A percentile compares a stretch with the other conserved stretches of the same genome.
Evolutionary conservation across 2,797 vertebrate species (phyloP).

Genomic region (Petrocephalus schoutedeni): DNA sequence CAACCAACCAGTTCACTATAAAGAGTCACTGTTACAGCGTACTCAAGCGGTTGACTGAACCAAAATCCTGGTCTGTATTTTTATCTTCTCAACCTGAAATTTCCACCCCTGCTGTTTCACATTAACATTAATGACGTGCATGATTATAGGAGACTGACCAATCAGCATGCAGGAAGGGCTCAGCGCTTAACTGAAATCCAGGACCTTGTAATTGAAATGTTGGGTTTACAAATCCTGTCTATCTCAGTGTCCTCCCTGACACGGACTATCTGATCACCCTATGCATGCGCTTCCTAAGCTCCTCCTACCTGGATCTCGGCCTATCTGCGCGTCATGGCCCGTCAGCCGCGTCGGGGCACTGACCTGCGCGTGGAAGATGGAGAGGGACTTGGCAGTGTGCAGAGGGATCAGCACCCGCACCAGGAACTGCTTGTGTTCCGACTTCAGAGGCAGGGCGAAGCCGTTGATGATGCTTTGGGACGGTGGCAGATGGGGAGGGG

Average conservation of each 20-base stretch:
- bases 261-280: not conserved
- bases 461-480: conserved; percentile 60
- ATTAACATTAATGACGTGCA: not conserved
- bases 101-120: not conserved
- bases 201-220: not conserved
- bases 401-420: conserved; percentile 85
- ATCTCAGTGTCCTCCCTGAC: not conserved
- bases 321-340: not conserved
- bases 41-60: not conserved
- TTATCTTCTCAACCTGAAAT: not conserved
- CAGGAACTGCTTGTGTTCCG: conserved; percentile 88
- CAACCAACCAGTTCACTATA: not conserved
- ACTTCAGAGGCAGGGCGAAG: conserved; percentile 84
- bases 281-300: not conserved
- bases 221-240: not conserved
- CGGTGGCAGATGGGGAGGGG: too few relatives aligned
- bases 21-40: not conserved
- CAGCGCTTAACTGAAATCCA: not conserved
- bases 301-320: conserved; percentile 18
- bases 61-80: not conserved
- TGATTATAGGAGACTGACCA: not conserved
- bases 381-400: conserved; percentile 85
- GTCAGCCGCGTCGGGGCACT: not conserved
- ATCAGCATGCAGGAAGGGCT: not conserved
- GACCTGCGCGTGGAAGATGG: conserved; percentile 89